Conservation (phyloP, 2,113 vertebrate species). For the Protobothrops flavoviridis region DNA sequence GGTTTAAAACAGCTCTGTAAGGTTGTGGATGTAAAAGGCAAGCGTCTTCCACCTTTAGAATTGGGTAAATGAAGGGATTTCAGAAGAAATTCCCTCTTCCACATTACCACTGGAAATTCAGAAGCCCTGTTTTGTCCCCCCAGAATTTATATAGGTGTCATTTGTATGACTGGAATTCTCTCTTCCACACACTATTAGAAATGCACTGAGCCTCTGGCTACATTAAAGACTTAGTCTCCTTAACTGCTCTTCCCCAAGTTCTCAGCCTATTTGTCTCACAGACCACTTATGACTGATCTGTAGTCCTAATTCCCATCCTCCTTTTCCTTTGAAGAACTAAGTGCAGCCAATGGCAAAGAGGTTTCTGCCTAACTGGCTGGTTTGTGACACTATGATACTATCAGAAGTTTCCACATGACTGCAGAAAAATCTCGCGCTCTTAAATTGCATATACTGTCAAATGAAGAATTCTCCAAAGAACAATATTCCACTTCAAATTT, state of each 20-base stretch:
- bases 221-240: not conserved
- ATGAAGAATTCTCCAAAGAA: not conserved
- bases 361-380: not conserved
- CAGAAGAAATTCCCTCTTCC: not conserved
- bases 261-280: not conserved
- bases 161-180: not conserved
- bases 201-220: not conserved
- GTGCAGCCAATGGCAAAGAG: not conserved
- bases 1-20: not conserved
- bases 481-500: not conserved
- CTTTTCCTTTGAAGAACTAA: not conserved
- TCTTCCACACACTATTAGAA: not conserved
- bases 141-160: not conserved
- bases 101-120: not conserved
- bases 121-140: too few species aligned
- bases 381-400: not conserved
- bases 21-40: not conserved
- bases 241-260: not conserved
- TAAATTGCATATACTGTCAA: not conserved
- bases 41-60: not conserved
- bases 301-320: not conserved
- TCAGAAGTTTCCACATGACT: not conserved
- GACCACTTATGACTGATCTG: not conserved
- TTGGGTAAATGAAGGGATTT: not conserved
- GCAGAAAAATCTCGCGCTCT: not conserved